Percentiles rank a stretch among this genome's conserved stretches.
phyloP scores from a whole-genome alignment of 2,797 vertebrate species.

The Arctocebus calabarensis region DNA sequence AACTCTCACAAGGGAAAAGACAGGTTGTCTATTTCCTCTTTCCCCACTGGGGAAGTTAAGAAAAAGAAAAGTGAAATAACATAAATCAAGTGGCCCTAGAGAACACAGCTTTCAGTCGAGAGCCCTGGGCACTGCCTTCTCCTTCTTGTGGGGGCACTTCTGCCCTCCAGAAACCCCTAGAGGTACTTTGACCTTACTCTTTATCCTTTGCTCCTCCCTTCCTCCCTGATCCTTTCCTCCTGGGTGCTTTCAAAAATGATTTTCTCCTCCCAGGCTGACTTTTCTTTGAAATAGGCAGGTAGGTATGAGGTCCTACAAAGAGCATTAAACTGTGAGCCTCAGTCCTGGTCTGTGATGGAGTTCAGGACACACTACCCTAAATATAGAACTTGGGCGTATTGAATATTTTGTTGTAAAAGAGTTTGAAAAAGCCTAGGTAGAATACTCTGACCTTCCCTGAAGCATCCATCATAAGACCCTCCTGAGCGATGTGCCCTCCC shows the following conservation, averaged over 20 bases:
- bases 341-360: neutral
- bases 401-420: neutral
- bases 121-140: neutral
- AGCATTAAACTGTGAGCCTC: neutral
- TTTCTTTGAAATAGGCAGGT: neutral
- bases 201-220: neutral
- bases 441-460: neutral
- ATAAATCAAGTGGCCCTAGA: conserved; percentile 26
- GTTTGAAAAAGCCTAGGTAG: neutral
- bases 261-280: neutral
- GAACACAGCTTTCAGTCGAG: neutral
- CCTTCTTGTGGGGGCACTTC: neutral
- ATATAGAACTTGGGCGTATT: neutral
- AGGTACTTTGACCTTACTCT: neutral
- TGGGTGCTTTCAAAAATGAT: neutral
- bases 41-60: conserved; percentile 1
- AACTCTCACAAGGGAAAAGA: conserved; percentile 58
- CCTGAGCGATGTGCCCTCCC: neutral
- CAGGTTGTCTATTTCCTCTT: conserved; percentile 37
- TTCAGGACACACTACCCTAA: neutral
- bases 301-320: neutral
- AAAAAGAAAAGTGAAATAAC: conserved; percentile 36
- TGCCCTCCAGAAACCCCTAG: neutral
- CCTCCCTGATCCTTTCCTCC: neutral
- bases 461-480: neutral